These are phyloP conservation scores for Thecocarcelia acutangulata DNA, from an alignment of 2,888 invertebrate genomes.

Conservation along the genomic window DNA sequence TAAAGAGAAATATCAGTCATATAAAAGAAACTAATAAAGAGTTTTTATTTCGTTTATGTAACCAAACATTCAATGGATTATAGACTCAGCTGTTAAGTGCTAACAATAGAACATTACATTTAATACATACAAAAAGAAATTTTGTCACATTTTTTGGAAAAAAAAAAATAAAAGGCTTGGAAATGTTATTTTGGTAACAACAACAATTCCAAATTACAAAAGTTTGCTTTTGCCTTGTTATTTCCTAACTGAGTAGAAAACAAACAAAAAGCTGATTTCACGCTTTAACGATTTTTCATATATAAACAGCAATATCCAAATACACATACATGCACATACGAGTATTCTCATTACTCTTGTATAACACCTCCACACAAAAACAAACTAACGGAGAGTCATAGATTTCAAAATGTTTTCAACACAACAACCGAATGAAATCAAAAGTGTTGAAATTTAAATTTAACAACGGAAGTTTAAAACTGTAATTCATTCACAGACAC, in stretches of 20 bases:
- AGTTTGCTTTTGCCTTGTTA: not conserved
- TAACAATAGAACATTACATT: slow-evolving; percentile 55
- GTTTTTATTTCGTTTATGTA: no score
- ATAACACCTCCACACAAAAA: slow-evolving; percentile 1
- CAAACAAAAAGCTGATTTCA: slow-evolving; percentile 63
- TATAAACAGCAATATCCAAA: slow-evolving; percentile 33
- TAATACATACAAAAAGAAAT: slow-evolving; percentile 38
- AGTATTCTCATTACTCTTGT: not conserved
- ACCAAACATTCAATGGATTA: not conserved
- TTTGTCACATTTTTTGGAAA: not conserved
- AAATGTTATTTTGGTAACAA: not conserved
- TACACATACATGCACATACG: not conserved
- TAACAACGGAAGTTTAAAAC: slow-evolving; percentile 51
- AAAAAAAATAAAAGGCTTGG: not conserved
- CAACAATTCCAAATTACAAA: no score
- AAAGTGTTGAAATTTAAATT: slow-evolving; percentile 63
- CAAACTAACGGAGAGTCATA: slow-evolving; percentile 1
- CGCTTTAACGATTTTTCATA: slow-evolving; percentile 63
- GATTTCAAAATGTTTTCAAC: slow-evolving; percentile 37
- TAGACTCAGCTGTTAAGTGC: slow-evolving; percentile 60
- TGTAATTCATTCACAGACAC: slow-evolving; percentile 13
- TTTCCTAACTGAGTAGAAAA: slow-evolving; percentile 15
- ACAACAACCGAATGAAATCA: slow-evolving; percentile 62
- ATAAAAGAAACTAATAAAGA: no score
- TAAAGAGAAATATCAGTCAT: not conserved